A percentile compares a stretch with the other conserved stretches of the same genome.
Conservation (phyloP, 2,113 vertebrate species). For the Polypterus senegalus region DNA sequence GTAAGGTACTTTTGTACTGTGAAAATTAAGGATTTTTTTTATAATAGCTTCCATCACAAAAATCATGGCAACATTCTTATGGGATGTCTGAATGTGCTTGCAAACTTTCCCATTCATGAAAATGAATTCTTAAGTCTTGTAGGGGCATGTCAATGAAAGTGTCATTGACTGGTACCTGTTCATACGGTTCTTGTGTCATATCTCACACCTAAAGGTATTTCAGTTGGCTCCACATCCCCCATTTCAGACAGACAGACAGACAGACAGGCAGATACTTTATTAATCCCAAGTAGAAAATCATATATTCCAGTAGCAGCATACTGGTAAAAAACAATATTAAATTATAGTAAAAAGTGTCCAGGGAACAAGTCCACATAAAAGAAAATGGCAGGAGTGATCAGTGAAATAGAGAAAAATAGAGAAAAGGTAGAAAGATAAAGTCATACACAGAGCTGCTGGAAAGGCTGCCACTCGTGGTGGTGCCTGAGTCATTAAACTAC, state of each 20-base stretch:
- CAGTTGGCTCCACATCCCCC: neutral
- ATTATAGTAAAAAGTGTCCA: too few relatives aligned
- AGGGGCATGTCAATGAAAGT: conserved; percentile 7
- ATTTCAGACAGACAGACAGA: too few relatives aligned
- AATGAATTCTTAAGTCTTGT: conserved; percentile 7
- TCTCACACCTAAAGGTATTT: conserved; percentile 5
- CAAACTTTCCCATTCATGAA: conserved; percentile 6
- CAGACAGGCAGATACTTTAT: too few relatives aligned
- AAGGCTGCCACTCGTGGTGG: too few relatives aligned
- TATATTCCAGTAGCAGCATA: too few relatives aligned
- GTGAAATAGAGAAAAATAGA: too few relatives aligned
- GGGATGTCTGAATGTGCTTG: neutral
- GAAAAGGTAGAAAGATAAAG: too few relatives aligned
- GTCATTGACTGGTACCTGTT: conserved; percentile 5
- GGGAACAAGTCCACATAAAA: too few relatives aligned
- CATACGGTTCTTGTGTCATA: conserved; percentile 8
- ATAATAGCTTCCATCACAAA: conserved; percentile 8
- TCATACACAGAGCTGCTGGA: too few relatives aligned
- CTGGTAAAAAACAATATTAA: too few relatives aligned
- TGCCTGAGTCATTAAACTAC: neutral
- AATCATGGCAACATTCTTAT: neutral
- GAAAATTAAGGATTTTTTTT: conserved; percentile 9
- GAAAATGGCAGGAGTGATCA: too few relatives aligned
- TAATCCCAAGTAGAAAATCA: too few relatives aligned
- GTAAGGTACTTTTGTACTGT: conserved; percentile 1